Evolutionary conservation across 2,797 vertebrate species (phyloP).

Genomic region (Myripristis murdjan): DNA sequence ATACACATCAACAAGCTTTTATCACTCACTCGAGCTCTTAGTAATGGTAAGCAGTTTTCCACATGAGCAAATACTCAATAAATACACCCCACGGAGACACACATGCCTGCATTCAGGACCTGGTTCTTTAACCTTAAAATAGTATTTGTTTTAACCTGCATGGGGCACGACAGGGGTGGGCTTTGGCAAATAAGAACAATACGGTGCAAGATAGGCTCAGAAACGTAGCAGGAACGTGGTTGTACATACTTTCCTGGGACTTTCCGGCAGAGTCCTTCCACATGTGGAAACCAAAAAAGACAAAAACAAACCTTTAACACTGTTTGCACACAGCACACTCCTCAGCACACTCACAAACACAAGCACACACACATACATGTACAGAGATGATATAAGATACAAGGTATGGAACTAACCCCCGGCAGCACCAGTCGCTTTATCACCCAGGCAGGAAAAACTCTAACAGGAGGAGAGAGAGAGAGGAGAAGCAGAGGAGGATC

Average conservation of each 20-base stretch:
- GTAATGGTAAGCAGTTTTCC: constrained; percentile 23
- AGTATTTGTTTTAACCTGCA: neutral
- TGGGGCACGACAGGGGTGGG: too few relatives aligned
- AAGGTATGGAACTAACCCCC: constrained; percentile 64
- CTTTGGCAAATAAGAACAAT: neutral
- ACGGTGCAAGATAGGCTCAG: too few relatives aligned
- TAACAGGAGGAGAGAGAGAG: constrained; percentile 58
- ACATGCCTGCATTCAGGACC: neutral
- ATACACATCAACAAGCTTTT: constrained; percentile 40
- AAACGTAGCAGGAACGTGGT: too few relatives aligned
- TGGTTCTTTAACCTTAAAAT: neutral
- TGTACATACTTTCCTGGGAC: too few relatives aligned
- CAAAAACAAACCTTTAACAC: too few relatives aligned
- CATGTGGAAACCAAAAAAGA: too few relatives aligned
- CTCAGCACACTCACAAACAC: constrained; percentile 40
- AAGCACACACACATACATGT: neutral
- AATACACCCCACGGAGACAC: neutral
- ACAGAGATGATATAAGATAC: constrained; percentile 59
- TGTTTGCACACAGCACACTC: constrained; percentile 6
- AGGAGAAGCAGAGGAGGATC: constrained; percentile 73
- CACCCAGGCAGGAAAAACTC: constrained; percentile 52
- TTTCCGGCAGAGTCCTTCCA: too few relatives aligned
- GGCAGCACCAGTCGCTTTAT: constrained; percentile 68
- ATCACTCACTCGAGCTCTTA: constrained; percentile 37
- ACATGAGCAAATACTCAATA: constrained; percentile 3